Percentiles rank a stretch among this genome's conserved stretches.
phyloP scores from a whole-genome alignment of 2,113 vertebrate genomes.

The Diglossa brunneiventris region DNA sequence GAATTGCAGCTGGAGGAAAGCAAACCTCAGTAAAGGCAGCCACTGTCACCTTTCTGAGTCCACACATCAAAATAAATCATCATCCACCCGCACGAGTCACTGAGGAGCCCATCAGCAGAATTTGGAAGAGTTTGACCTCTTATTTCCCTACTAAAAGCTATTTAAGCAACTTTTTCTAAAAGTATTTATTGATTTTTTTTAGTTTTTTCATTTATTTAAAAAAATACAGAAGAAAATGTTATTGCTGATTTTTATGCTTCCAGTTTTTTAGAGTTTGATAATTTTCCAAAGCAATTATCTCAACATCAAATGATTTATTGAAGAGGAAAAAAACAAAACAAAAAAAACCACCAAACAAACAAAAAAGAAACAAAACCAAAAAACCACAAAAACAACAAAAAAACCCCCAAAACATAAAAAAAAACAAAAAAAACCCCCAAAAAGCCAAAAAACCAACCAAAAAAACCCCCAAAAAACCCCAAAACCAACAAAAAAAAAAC shows the following conservation, averaged over 20 bases:
- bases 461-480: no score
- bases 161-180: background rate
- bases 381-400: background rate
- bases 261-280: background rate
- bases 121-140: background rate
- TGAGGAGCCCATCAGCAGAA: fast-evolving
- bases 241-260: background rate
- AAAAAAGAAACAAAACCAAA: background rate
- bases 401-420: background rate
- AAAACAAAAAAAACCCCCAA: background rate
- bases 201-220: background rate
- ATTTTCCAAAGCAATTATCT: background rate
- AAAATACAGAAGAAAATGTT: background rate
- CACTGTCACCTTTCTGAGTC: background rate
- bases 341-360: background rate
- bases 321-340: background rate
- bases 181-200: background rate
- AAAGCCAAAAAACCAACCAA: no score
- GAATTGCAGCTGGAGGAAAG: background rate
- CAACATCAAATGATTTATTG: background rate
- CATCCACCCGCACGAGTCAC: fast-evolving
- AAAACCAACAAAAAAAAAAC: no score
- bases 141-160: background rate
- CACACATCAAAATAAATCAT: fast-evolving
- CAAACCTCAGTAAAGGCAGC: background rate